Conservation (phyloP, 2,797 vertebrate genomes). For the Lithobates pipiens region DNA sequence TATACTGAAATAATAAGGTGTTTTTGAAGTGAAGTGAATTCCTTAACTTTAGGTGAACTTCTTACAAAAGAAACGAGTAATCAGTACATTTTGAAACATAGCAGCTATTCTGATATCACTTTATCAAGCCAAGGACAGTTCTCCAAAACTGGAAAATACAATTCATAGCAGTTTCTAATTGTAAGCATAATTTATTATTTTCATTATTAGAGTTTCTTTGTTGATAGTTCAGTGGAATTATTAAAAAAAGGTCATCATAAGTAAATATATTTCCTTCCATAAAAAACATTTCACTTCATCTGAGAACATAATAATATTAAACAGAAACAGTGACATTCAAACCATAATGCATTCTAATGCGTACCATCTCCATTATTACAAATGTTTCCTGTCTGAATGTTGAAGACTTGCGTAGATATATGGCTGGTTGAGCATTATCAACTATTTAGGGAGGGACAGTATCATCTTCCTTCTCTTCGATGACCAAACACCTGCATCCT, state of each 20-base stretch:
- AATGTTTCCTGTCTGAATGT: slow-evolving; percentile 60
- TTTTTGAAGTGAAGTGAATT: background rate
- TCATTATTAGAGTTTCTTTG: background rate
- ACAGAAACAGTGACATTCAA: slow-evolving; percentile 21
- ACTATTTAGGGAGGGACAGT: slow-evolving; percentile 74
- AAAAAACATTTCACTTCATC: background rate
- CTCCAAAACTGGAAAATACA: background rate
- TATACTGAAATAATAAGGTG: background rate
- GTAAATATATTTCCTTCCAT: background rate
- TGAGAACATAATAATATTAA: background rate
- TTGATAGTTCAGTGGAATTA: background rate
- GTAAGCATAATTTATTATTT: background rate
- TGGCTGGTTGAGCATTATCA: slow-evolving; percentile 64
- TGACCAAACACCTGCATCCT: slow-evolving; percentile 82
- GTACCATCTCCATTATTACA: slow-evolving; percentile 60
- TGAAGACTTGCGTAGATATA: slow-evolving; percentile 68
- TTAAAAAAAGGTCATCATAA: slow-evolving; percentile 2
- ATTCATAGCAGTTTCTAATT: background rate
- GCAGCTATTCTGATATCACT: background rate
- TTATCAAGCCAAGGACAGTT: background rate
- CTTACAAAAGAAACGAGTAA: background rate
- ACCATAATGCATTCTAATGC: slow-evolving; percentile 6
- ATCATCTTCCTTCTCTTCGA: slow-evolving; percentile 73
- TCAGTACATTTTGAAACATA: background rate
- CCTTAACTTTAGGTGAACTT: background rate